Conservation (phyloP, 2,888 invertebrate genomes). For the Agonopterix subpropinquella region DNA sequence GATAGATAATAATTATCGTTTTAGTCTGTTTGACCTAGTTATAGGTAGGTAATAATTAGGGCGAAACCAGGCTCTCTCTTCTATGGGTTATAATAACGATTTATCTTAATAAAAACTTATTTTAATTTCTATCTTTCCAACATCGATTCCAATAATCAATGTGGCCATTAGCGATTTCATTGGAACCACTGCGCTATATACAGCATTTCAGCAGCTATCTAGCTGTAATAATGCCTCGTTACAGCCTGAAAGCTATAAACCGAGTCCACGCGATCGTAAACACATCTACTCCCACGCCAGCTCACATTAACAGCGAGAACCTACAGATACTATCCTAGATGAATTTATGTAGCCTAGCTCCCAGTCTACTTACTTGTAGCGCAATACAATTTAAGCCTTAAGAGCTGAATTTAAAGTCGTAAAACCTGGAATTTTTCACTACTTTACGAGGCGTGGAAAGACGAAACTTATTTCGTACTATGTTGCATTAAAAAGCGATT, state of each 20-base stretch:
- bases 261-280: conserved; percentile 53
- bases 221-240: conserved; percentile 13
- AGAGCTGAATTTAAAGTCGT: background rate
- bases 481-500: conserved; percentile 35
- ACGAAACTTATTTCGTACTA: conserved; percentile 18
- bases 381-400: background rate
- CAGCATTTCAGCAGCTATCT: no score
- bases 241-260: conserved; percentile 42
- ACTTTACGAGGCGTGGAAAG: conserved; percentile 16
- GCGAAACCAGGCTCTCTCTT: no score
- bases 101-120: no score
- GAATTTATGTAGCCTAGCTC: conserved; percentile 2
- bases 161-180: no score
- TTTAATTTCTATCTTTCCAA: no score
- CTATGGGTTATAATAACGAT: no score
- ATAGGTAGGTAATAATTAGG: no score
- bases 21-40: no score
- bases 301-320: conserved; percentile 17
- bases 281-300: conserved; percentile 29
- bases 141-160: no score
- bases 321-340: background rate
- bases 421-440: background rate
- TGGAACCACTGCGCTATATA: no score
- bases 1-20: no score
- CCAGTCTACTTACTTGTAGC: background rate